These are phyloP conservation scores for Marmota monax DNA, from an alignment of 2,113 vertebrate species.

Conservation along the genomic window DNA sequence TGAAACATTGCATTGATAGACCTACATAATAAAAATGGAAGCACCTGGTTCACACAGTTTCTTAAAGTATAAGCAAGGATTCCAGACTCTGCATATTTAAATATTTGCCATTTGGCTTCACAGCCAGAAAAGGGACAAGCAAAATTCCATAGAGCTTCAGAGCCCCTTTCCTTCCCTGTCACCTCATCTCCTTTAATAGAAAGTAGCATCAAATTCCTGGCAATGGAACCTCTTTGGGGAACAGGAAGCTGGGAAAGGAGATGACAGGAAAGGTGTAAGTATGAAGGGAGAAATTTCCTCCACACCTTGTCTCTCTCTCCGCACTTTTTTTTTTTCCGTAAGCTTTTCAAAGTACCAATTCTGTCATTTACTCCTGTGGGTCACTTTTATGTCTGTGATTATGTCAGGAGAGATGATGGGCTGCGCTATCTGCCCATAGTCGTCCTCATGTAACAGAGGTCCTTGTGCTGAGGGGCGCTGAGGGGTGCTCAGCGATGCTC, in stretches of 20 bases:
- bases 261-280: not conserved
- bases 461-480: not conserved
- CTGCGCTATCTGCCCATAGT: not conserved
- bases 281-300: not conserved
- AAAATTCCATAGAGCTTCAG: not conserved
- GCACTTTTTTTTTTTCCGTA: not conserved
- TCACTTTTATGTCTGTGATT: not conserved
- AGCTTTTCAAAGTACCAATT: not conserved
- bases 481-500: not conserved
- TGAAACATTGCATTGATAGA: not conserved
- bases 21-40: not conserved
- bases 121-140: not conserved
- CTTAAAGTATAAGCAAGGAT: not conserved
- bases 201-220: not conserved
- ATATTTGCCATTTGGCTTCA: not conserved
- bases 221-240: not conserved
- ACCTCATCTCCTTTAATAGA: not conserved
- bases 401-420: not conserved
- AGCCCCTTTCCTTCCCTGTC: not conserved
- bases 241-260: not conserved
- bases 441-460: not conserved
- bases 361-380: not conserved
- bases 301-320: not conserved
- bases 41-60: not conserved
- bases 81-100: not conserved